These are phyloP conservation scores for Odontocerum albicorne DNA, from an alignment of 2,888 invertebrate species.

Conservation along the genomic window DNA sequence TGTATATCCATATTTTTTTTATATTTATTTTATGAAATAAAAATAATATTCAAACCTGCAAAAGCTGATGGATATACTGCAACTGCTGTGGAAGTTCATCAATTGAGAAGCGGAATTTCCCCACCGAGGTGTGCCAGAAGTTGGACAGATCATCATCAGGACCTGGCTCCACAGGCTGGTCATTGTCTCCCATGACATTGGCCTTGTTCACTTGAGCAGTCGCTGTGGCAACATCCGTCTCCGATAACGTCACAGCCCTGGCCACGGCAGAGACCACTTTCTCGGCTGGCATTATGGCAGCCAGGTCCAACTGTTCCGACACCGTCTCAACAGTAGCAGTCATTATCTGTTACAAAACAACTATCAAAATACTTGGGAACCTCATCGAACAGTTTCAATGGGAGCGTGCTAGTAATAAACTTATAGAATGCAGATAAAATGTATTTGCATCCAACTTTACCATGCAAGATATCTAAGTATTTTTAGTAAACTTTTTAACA, in stretches of 20 bases:
- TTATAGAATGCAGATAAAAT: background rate
- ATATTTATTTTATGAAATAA: too few species aligned
- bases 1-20: too few species aligned
- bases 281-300: conserved; percentile 80
- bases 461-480: background rate
- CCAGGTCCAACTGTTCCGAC: conserved; percentile 86
- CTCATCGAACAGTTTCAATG: background rate
- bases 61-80: conserved; percentile 88
- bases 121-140: conserved; percentile 92
- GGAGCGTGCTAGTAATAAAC: conserved; percentile 15
- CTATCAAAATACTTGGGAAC: conserved; percentile 10
- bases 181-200: conserved; percentile 74
- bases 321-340: conserved; percentile 95
- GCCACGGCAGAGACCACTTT: conserved; percentile 78
- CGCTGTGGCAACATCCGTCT: conserved; percentile 82
- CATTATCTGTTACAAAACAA: conserved; percentile 70
- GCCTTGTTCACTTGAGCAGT: conserved; percentile 72
- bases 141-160: conserved; percentile 77
- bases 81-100: conserved; percentile 89
- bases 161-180: conserved; percentile 68
- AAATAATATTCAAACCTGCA: conserved; percentile 70
- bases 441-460: background rate
- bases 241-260: conserved; percentile 83
- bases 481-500: too few species aligned
- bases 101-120: conserved; percentile 88